A percentile compares a stretch with the other conserved stretches of the same genome.
Conservation (phyloP, 2,797 vertebrate species). For the Strix occidentalis region DNA sequence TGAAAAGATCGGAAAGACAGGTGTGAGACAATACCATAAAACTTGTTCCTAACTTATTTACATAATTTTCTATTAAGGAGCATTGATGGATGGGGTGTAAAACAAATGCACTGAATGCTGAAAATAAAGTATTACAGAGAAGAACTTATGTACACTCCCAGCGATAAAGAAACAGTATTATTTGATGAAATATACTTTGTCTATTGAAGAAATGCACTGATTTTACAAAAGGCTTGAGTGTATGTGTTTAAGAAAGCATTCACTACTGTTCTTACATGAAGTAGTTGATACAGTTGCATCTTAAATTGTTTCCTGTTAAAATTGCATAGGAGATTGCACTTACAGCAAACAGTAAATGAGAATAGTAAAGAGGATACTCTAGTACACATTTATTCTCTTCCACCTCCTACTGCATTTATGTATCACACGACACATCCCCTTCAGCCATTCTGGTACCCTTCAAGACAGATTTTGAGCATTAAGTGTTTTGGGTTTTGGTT, state of each 20-base stretch:
- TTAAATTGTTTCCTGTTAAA: neutral
- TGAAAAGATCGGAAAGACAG: constrained; percentile 41
- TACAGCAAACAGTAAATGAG: neutral
- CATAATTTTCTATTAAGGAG: constrained; percentile 57
- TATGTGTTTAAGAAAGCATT: neutral
- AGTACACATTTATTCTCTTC: neutral
- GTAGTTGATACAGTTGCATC: neutral
- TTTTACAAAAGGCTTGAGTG: constrained; percentile 7
- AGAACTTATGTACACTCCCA: neutral
- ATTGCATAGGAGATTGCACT: neutral
- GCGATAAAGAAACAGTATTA: neutral
- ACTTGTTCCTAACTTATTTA: constrained; percentile 41
- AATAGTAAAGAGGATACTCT: neutral
- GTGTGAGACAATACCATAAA: constrained; percentile 48
- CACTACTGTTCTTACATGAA: neutral
- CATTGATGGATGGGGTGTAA: constrained; percentile 26
- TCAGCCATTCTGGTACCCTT: neutral
- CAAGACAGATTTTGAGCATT: neutral
- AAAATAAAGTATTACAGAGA: constrained; percentile 47
- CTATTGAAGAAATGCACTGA: constrained; percentile 9
- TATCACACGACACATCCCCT: neutral
- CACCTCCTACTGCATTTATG: neutral
- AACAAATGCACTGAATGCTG: constrained; percentile 23
- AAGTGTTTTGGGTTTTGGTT: neutral
- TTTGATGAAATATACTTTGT: constrained; percentile 36